These are phyloP conservation scores for Corydoras sp. DNA, from an alignment of 2,113 vertebrate genomes.

Conservation along the genomic window DNA sequence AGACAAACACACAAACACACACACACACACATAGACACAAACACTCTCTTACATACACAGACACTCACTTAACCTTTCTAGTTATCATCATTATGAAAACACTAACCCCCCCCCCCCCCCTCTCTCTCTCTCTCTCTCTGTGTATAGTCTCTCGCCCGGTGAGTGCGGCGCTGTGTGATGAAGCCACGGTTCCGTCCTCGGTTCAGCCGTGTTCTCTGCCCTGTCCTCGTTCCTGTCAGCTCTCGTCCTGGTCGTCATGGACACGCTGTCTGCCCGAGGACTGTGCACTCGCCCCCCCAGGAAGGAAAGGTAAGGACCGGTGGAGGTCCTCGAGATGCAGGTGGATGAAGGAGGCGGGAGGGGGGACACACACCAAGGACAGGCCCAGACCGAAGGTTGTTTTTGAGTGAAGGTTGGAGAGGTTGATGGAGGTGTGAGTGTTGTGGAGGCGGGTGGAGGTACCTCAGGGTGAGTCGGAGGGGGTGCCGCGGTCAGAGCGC, in stretches of 20 bases:
- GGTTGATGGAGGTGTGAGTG: too few relatives aligned
- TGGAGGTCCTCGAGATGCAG: too few relatives aligned
- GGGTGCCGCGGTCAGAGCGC: too few relatives aligned
- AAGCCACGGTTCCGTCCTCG: conserved; percentile 60
- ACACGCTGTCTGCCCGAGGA: conserved; percentile 76
- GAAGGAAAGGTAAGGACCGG: conserved; percentile 72
- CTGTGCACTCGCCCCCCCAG: conserved; percentile 74
- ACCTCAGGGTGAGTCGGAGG: too few relatives aligned
- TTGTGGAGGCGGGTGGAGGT: too few relatives aligned
- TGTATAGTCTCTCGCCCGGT: conserved; percentile 78
- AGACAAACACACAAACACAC: conserved; percentile 22
- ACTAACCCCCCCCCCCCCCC: not conserved
- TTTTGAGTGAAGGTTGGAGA: too few relatives aligned
- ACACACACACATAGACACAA: conserved; percentile 53
- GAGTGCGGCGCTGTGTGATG: conserved; percentile 68
- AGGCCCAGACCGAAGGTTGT: too few relatives aligned
- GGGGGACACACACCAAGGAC: too few relatives aligned
- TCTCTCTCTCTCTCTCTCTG: not conserved
- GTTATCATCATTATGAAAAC: not conserved
- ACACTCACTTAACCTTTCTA: not conserved
- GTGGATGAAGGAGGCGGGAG: too few relatives aligned
- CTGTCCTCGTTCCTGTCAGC: conserved; percentile 71
- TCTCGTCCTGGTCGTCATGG: conserved; percentile 83
- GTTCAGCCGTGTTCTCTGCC: conserved; percentile 76
- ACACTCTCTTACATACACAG: conserved; percentile 3